These are phyloP conservation scores for Pangasianodon gigas DNA, from an alignment of 2,113 vertebrate species.

Conservation along the genomic window DNA sequence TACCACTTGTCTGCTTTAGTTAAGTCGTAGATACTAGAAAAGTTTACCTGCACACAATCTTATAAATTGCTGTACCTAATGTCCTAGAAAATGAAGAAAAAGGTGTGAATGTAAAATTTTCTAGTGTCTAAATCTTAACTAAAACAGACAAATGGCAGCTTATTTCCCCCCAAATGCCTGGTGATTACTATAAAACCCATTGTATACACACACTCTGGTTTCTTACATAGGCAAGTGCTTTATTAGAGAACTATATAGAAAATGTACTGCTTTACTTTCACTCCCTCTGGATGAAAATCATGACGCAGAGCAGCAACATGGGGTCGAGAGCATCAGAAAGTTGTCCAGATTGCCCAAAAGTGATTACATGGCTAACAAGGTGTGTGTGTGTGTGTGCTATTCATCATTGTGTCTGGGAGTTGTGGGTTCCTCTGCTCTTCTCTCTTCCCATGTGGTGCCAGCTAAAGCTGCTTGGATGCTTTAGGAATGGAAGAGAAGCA, in stretches of 20 bases:
- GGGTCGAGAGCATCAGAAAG: neutral
- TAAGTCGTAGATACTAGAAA: neutral
- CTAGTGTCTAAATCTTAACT: too few relatives aligned
- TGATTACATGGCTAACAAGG: conserved; percentile 31
- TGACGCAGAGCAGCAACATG: neutral
- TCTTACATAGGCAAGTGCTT: too few relatives aligned
- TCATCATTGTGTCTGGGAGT: neutral
- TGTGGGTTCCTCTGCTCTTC: too few relatives aligned
- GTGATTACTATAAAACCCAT: neutral
- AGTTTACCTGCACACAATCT: neutral
- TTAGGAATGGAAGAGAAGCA: neutral
- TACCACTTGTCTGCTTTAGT: too few relatives aligned
- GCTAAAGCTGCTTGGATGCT: neutral
- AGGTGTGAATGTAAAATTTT: neutral
- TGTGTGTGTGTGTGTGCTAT: conserved; percentile 4
- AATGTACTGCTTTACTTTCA: neutral
- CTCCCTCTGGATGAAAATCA: neutral
- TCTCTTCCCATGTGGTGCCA: neutral
- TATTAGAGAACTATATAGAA: too few relatives aligned
- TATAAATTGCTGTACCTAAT: too few relatives aligned
- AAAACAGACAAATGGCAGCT: too few relatives aligned
- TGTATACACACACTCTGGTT: too few relatives aligned
- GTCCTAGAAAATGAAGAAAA: too few relatives aligned
- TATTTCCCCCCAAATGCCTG: neutral
- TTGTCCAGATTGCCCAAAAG: neutral